phyloP scores from a whole-genome alignment of 2,888 invertebrate genomes.

The Melolontha melolontha region DNA sequence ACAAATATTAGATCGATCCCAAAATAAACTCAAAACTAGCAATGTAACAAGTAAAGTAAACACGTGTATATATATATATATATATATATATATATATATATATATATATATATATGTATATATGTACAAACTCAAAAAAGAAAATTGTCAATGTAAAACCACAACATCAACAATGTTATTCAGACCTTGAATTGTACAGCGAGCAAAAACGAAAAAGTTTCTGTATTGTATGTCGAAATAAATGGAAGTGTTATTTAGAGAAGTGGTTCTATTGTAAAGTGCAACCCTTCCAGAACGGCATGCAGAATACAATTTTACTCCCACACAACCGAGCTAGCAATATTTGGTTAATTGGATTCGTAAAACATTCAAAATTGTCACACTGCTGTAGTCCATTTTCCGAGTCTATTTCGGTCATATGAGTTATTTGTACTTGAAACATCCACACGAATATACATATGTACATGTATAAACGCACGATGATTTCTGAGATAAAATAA shows the following conservation, averaged over 20 bases:
- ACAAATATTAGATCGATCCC: too few species aligned
- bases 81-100: too few species aligned
- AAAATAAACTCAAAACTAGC: too few species aligned
- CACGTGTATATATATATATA: too few species aligned
- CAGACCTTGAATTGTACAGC: neutral
- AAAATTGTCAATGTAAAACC: too few species aligned
- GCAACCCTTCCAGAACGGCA: neutral
- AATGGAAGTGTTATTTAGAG: neutral
- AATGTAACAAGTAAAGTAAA: too few species aligned
- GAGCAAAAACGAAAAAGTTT: neutral
- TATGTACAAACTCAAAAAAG: too few species aligned
- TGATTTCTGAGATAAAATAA: conserved; percentile 12
- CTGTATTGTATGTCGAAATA: too few species aligned
- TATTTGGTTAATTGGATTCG: conserved; percentile 10
- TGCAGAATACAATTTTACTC: conserved; percentile 5
- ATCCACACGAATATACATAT: conserved; percentile 4
- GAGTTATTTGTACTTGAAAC: conserved; percentile 10
- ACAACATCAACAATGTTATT: too few species aligned
- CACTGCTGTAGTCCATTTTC: conserved; percentile 14
- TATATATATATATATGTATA: too few species aligned
- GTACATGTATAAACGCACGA: neutral
- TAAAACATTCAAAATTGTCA: conserved; percentile 8
- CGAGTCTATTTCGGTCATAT: conserved; percentile 7
- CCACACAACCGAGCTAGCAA: neutral
- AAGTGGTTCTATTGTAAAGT: conserved; percentile 2